Conservation (phyloP, 2,797 vertebrate genomes). For the Danio aesculapii region DNA sequence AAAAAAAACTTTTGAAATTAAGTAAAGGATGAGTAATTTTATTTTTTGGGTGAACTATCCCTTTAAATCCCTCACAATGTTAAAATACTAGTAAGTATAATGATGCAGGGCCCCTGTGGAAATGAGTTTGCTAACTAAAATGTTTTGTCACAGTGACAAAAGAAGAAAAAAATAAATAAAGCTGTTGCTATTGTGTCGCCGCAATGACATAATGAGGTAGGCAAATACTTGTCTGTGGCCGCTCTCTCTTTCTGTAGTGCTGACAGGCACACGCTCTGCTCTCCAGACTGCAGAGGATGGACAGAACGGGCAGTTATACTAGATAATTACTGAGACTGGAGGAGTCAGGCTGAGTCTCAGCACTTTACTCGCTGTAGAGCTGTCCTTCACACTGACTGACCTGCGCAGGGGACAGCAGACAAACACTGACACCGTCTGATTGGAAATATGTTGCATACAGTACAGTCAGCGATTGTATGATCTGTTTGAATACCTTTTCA, state of each 20-base stretch:
- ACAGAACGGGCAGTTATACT: conserved; percentile 78
- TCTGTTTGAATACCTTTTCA: not conserved
- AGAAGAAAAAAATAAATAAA: conserved; percentile 16
- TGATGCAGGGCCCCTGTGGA: not conserved
- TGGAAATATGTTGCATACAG: not conserved
- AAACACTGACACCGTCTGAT: not conserved
- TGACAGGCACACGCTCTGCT: conserved; percentile 80
- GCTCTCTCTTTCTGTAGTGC: conserved; percentile 81
- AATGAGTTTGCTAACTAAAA: conserved; percentile 31
- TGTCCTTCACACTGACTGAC: conserved; percentile 78
- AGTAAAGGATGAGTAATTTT: not conserved
- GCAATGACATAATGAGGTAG: conserved; percentile 78
- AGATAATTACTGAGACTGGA: conserved; percentile 85
- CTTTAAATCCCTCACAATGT: not conserved
- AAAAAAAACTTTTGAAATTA: no score
- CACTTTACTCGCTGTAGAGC: conserved; percentile 81
- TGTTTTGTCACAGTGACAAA: conserved; percentile 44
- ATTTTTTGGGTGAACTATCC: not conserved
- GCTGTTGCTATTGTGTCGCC: conserved; percentile 67
- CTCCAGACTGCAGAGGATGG: conserved; percentile 80
- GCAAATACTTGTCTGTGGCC: conserved; percentile 80
- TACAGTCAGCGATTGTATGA: not conserved
- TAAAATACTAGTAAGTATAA: not conserved
- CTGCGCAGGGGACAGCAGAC: conserved; percentile 49
- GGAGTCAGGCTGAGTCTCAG: conserved; percentile 82